These are phyloP conservation scores for Allygus modestus DNA, from an alignment of 2,888 invertebrate species.

Conservation along the genomic window DNA sequence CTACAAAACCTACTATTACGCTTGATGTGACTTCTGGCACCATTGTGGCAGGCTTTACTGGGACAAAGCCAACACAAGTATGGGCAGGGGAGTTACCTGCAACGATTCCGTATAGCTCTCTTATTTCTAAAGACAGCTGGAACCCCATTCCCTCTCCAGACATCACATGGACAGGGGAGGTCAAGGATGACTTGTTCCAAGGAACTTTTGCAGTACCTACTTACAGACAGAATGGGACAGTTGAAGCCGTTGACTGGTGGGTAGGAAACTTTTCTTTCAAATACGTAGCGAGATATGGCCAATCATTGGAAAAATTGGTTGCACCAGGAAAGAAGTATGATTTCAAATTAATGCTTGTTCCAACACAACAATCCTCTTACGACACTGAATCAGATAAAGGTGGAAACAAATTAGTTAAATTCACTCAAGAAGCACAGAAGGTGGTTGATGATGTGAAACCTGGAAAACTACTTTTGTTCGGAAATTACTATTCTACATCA, in stretches of 20 bases:
- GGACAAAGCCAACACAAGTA: constrained; percentile 58
- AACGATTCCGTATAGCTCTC: constrained; percentile 64
- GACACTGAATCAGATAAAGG: background rate
- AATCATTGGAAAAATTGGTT: constrained; percentile 62
- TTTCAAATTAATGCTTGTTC: constrained; percentile 63
- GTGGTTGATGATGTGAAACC: constrained; percentile 25
- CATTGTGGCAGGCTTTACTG: constrained; percentile 63
- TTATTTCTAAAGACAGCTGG: constrained; percentile 63
- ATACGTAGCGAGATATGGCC: constrained; percentile 63
- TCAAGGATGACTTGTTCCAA: constrained; percentile 57
- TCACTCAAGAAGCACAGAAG: constrained; percentile 51
- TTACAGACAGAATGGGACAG: constrained; percentile 29
- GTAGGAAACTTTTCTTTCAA: constrained; percentile 66
- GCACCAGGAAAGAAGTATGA: constrained; percentile 65
- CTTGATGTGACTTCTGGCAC: constrained; percentile 64
- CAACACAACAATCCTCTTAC: background rate
- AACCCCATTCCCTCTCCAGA: constrained; percentile 44
- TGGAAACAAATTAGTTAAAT: constrained; percentile 11
- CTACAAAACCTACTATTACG: constrained; percentile 21
- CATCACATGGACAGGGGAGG: constrained; percentile 63
- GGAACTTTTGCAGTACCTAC: constrained; percentile 64
- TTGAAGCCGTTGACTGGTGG: constrained; percentile 37
- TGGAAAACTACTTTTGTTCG: constrained; percentile 52
- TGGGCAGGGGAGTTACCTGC: constrained; percentile 65
- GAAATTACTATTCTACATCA: constrained; percentile 59